Conservation (phyloP, 2,797 vertebrate genomes). For the Aselliscus stoliczkanus region DNA sequence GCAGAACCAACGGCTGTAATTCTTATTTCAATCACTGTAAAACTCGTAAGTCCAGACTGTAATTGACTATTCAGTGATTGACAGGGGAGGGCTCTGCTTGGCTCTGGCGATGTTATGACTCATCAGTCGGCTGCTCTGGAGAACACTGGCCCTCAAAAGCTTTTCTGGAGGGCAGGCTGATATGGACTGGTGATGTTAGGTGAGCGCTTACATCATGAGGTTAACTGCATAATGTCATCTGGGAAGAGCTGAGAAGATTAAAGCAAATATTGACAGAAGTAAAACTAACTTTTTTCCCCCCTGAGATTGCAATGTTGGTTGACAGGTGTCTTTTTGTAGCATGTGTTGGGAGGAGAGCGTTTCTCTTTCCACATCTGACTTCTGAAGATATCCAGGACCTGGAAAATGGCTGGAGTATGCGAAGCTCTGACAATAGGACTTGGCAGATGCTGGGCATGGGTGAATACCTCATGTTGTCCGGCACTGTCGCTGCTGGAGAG, state of each 20-base stretch:
- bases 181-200: background rate
- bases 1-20: background rate
- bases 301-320: background rate
- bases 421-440: background rate
- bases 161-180: background rate
- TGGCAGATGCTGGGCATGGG: background rate
- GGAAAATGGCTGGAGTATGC: background rate
- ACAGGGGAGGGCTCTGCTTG: background rate
- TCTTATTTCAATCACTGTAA: constrained; percentile 22
- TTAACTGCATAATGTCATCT: background rate
- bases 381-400: background rate
- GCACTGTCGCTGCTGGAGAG: background rate
- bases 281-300: background rate
- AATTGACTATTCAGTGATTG: background rate
- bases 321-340: background rate
- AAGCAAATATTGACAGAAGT: background rate
- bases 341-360: background rate
- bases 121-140: background rate
- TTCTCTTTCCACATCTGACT: background rate
- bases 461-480: background rate
- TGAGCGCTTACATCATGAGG: background rate
- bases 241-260: background rate
- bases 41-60: background rate
- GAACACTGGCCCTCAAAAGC: background rate
- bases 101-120: background rate